These are phyloP conservation scores for Cacoxenus indagator DNA, from an alignment of 2,888 invertebrate genomes.

Conservation along the genomic window DNA sequence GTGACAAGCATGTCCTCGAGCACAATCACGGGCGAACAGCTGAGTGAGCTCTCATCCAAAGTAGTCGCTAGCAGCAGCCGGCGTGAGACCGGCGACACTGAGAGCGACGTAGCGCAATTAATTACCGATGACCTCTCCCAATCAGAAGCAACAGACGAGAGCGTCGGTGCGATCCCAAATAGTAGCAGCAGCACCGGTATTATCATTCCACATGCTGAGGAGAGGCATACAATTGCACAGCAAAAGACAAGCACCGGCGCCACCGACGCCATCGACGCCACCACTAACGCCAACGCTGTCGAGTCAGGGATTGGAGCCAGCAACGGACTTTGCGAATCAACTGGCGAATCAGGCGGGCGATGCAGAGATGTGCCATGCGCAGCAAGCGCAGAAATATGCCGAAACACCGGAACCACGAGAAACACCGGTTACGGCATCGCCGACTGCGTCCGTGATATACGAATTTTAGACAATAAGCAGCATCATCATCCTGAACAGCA, in stretches of 20 bases:
- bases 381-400: too few species aligned
- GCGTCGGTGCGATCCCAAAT: slow-evolving; percentile 56
- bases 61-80: slow-evolving; percentile 58
- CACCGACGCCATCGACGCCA: slow-evolving; percentile 16
- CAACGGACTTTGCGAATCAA: too few species aligned
- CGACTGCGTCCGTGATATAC: slow-evolving; percentile 54
- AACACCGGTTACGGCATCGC: slow-evolving; percentile 33
- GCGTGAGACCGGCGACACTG: slow-evolving; percentile 61
- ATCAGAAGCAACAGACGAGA: slow-evolving; percentile 66
- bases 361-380: too few species aligned
- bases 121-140: slow-evolving; percentile 62
- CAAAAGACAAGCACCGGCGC: not conserved
- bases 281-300: not conserved
- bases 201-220: not conserved
- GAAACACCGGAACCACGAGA: not conserved
- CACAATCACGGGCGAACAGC: slow-evolving; percentile 64
- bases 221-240: not conserved
- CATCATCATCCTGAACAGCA: slow-evolving; percentile 10
- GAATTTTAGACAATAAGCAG: slow-evolving; percentile 59
- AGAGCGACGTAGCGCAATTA: slow-evolving; percentile 64
- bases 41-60: slow-evolving; percentile 53
- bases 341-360: too few species aligned
- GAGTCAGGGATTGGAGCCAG: not conserved
- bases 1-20: slow-evolving; percentile 67
- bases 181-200: slow-evolving; percentile 48